phyloP scores from a whole-genome alignment of 1,140 invertebrate genomes.

The Pollicipes pollicipes region DNA sequence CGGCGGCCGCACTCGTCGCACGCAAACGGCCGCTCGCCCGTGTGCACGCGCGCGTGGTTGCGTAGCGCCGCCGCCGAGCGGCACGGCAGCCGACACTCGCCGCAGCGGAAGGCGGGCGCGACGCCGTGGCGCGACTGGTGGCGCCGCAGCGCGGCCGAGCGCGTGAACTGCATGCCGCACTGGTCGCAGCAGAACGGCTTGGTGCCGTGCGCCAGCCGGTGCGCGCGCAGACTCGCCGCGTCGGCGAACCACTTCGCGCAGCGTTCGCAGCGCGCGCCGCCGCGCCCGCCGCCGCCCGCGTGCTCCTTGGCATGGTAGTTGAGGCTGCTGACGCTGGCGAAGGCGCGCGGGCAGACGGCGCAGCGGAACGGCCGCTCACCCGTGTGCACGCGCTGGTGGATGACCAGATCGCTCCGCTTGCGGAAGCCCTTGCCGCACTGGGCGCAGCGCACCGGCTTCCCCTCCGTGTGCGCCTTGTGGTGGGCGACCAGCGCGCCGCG shows the following conservation, averaged over 20 bases:
- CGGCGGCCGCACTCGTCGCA: conserved; percentile 22
- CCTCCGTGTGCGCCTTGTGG: conserved; percentile 35
- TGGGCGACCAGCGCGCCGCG: not conserved
- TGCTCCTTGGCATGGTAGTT: conserved; percentile 18
- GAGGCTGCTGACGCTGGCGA: conserved; percentile 52
- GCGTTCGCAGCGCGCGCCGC: not conserved
- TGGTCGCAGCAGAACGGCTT: conserved; percentile 39
- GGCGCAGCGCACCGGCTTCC: conserved; percentile 60
- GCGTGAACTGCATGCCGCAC: conserved; percentile 44
- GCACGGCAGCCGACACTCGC: conserved; percentile 15
- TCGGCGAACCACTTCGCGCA: not conserved
- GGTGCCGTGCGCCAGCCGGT: conserved; percentile 14
- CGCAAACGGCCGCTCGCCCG: conserved; percentile 23
- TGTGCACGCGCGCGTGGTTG: conserved; percentile 19
- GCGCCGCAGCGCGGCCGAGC: conserved; percentile 43
- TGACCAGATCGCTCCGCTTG: conserved; percentile 11
- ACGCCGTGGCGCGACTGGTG: conserved; percentile 31
- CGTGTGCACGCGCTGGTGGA: conserved; percentile 16
- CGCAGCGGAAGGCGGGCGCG: conserved; percentile 13
- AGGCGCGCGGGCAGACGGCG: conserved; percentile 69
- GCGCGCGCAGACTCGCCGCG: not conserved
- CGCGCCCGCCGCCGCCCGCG: conserved; percentile 8
- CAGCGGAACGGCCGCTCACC: conserved; percentile 88
- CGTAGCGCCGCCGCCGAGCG: conserved; percentile 13
- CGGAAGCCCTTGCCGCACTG: conserved; percentile 65